Conservation (phyloP, 2,113 vertebrate genomes). For the Protobothrops flavoviridis region DNA sequence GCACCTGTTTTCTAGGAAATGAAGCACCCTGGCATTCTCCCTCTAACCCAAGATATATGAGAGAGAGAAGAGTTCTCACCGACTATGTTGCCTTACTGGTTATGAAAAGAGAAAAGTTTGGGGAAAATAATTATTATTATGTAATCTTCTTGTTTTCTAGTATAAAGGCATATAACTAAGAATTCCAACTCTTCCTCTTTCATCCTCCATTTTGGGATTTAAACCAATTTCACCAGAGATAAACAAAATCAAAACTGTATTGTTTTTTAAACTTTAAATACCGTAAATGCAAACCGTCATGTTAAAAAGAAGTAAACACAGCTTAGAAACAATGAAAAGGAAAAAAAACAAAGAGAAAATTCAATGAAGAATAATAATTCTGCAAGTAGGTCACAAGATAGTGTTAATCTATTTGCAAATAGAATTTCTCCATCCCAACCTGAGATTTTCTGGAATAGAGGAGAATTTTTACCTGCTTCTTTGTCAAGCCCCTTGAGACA, state of each 20-base stretch:
- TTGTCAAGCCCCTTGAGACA: not conserved
- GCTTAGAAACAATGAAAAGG: not conserved
- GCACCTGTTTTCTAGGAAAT: not conserved
- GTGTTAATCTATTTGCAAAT: not conserved
- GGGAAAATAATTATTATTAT: not conserved
- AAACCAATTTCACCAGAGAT: not conserved
- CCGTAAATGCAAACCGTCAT: not conserved
- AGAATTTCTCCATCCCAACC: not conserved
- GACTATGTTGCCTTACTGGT: not conserved
- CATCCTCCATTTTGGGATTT: not conserved
- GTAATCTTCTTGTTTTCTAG: not conserved
- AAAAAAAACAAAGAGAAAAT: not conserved
- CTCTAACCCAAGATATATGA: not conserved
- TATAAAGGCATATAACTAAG: not conserved
- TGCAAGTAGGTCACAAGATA: not conserved
- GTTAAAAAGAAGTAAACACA: not conserved
- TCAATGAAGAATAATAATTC: not conserved
- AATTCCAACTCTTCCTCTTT: not conserved
- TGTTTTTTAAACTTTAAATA: not conserved
- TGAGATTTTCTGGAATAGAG: not conserved
- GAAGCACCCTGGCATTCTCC: not conserved
- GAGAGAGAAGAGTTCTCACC: not conserved
- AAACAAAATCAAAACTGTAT: not conserved
- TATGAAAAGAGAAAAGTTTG: not conserved
- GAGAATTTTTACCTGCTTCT: not conserved